Evolutionary conservation across 2,113 vertebrate genomes (phyloP).

Genomic region (Nematolebias whitei): DNA sequence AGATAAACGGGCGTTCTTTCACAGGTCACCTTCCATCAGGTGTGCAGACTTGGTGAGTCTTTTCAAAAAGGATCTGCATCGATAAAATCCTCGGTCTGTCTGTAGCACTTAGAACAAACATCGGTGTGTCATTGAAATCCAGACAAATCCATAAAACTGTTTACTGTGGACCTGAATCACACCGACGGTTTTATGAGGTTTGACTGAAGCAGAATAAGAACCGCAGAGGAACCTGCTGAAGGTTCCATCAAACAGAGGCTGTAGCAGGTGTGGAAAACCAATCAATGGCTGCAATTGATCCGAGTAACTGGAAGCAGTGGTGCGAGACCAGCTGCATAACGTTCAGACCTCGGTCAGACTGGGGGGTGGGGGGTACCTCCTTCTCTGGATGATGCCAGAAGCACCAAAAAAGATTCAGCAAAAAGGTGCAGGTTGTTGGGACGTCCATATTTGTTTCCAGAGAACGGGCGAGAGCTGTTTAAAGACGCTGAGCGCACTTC

Average conservation of each 20-base stretch:
- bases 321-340: constrained; percentile 46
- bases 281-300: constrained; percentile 52
- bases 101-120: too few species aligned
- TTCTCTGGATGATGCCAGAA: constrained; percentile 15
- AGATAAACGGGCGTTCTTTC: too few species aligned
- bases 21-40: too few species aligned
- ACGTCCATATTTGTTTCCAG: constrained; percentile 1
- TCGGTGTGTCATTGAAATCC: too few species aligned
- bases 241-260: not conserved
- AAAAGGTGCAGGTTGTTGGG: too few species aligned
- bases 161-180: too few species aligned
- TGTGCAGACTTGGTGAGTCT: too few species aligned
- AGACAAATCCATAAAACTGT: too few species aligned
- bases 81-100: too few species aligned
- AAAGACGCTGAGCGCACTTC: constrained; percentile 40
- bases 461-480: not conserved
- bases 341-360: not conserved
- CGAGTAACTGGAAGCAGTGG: constrained; percentile 54
- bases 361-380: too few species aligned
- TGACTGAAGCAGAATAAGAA: not conserved
- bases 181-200: too few species aligned
- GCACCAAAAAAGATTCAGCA: not conserved
- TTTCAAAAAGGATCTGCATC: not conserved
- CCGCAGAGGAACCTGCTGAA: not conserved
- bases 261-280: too few species aligned